Conservation (phyloP, 2,113 vertebrate species). For the Piprites chloris region DNA sequence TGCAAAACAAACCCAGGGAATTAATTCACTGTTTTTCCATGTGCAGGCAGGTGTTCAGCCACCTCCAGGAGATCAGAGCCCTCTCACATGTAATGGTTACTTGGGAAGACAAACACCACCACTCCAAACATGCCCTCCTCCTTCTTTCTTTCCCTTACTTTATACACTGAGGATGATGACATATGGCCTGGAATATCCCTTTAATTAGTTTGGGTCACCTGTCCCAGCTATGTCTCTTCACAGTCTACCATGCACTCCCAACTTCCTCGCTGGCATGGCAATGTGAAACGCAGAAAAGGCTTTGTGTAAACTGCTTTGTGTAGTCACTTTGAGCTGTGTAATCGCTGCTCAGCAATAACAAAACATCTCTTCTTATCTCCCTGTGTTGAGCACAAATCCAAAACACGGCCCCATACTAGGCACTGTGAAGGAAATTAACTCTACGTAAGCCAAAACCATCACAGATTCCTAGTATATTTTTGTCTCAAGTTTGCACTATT, state of each 20-base stretch:
- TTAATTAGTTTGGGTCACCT: background rate
- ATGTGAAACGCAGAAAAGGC: accelerated
- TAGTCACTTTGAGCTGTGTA: background rate
- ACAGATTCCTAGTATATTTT: background rate
- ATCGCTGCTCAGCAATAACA: background rate
- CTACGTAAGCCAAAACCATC: background rate
- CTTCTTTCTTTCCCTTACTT: background rate
- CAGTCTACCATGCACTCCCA: background rate
- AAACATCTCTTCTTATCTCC: background rate
- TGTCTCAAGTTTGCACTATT: background rate
- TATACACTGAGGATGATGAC: background rate
- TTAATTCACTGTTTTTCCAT: background rate
- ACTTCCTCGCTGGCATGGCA: background rate
- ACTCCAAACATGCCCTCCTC: background rate
- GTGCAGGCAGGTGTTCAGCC: background rate
- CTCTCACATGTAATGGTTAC: accelerated
- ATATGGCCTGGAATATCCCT: background rate
- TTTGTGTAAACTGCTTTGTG: background rate
- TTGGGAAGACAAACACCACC: background rate
- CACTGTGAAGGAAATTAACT: background rate
- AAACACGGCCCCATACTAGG: background rate
- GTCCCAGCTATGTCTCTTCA: background rate
- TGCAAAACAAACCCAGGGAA: background rate
- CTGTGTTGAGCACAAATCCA: background rate
- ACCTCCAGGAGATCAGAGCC: background rate